Conservation (phyloP, 2,888 invertebrate genomes). For the Macaria liturata region DNA sequence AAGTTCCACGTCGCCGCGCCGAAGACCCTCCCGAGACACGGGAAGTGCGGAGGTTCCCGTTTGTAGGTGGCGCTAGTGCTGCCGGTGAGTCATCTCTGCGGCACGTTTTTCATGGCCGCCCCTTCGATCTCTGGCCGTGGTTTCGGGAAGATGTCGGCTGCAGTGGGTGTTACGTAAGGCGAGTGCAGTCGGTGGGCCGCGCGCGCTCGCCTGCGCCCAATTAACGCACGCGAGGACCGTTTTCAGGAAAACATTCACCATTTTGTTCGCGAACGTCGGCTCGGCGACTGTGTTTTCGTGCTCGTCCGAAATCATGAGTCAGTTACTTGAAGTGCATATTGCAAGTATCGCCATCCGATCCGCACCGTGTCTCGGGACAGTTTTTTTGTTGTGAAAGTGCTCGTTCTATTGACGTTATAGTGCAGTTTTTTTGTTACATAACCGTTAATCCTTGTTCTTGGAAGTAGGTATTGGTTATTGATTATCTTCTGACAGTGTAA, state of each 20-base stretch:
- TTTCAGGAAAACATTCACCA: conserved; percentile 80
- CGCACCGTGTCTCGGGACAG: conserved; percentile 50
- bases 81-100: conserved; percentile 80
- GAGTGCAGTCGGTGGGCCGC: conserved; percentile 68
- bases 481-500: conserved; percentile 3
- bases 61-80: conserved; percentile 71
- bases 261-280: conserved; percentile 68
- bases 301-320: conserved; percentile 52
- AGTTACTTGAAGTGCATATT: conserved; percentile 42
- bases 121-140: conserved; percentile 62
- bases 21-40: conserved; percentile 28
- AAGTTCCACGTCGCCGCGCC: conserved; percentile 57
- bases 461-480: conserved; percentile 25
- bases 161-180: conserved; percentile 75
- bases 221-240: conserved; percentile 72
- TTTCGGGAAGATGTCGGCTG: conserved; percentile 64
- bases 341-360: conserved; percentile 31
- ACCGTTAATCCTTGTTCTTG: conserved; percentile 19
- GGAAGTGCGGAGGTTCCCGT: conserved; percentile 17
- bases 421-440: conserved; percentile 46
- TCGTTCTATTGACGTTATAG: conserved; percentile 38
- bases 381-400: conserved; percentile 62
- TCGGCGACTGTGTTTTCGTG: conserved; percentile 54
- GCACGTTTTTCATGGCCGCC: conserved; percentile 78
- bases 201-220: conserved; percentile 70